These are phyloP conservation scores for Lordiphosa mommai DNA, from an alignment of 1,140 invertebrate species.

Conservation along the genomic window DNA sequence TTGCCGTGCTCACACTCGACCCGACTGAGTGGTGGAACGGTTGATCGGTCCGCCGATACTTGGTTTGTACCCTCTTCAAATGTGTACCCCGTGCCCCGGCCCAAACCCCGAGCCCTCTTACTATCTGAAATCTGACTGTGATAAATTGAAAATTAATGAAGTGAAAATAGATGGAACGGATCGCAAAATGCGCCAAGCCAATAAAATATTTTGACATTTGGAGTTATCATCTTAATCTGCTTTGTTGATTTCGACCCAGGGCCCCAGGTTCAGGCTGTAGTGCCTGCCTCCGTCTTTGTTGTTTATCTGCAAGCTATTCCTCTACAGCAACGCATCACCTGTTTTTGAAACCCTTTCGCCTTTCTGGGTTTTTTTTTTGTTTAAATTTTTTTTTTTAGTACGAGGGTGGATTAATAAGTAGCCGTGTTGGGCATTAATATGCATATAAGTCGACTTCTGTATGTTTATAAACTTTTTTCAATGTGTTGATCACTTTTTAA, in stretches of 20 bases:
- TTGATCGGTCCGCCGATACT: conserved; percentile 66
- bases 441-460: too few species aligned
- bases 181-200: conserved; percentile 79
- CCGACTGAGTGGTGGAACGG: conserved; percentile 20
- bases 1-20: conserved; percentile 24
- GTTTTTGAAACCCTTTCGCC: not conserved
- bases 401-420: too few species aligned
- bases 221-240: conserved; percentile 80
- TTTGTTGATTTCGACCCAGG: conserved; percentile 69
- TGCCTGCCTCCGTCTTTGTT: conserved; percentile 8
- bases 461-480: too few species aligned
- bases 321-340: not conserved
- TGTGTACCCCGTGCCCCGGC: conserved; percentile 11
- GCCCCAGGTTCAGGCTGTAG: conserved; percentile 24
- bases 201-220: conserved; percentile 80
- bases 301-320: not conserved
- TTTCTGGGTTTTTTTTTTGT: not conserved
- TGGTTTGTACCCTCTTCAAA: conserved; percentile 62
- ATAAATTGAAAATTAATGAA: conserved; percentile 80
- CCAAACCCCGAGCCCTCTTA: not conserved
- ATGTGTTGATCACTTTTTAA: too few species aligned
- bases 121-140: conserved; percentile 79
- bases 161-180: conserved; percentile 80
- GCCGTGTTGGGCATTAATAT: too few species aligned
- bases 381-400: not conserved